A percentile compares a stretch with the other conserved stretches of the same genome.
These are phyloP conservation scores for Nematolebias whitei DNA, from an alignment of 2,113 vertebrate species.

Conservation along the genomic window DNA sequence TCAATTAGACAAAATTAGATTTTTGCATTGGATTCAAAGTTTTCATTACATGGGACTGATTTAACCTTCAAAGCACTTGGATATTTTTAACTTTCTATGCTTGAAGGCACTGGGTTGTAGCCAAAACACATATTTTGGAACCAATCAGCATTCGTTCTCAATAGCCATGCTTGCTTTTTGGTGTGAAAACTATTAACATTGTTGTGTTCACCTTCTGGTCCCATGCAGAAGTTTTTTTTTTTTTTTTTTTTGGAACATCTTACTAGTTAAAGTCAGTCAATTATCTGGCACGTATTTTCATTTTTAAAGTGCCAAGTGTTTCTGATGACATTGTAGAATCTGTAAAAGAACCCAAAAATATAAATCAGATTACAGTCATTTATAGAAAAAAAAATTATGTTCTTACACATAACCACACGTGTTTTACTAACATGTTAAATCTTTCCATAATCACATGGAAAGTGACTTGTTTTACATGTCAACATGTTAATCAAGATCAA, in stretches of 20 bases:
- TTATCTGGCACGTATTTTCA: no score
- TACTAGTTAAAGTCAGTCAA: no score
- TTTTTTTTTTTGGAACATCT: background rate
- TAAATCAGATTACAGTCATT: no score
- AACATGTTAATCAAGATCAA: no score
- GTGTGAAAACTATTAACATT: background rate
- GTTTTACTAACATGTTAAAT: no score
- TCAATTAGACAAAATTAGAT: background rate
- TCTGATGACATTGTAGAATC: no score
- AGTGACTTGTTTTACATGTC: no score
- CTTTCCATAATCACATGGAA: no score
- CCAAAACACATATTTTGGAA: background rate
- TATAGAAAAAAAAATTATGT: no score
- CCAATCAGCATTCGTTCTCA: background rate
- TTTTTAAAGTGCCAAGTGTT: no score
- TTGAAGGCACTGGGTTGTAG: background rate
- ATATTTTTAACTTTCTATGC: background rate
- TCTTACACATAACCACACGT: no score
- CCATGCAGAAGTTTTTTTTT: background rate
- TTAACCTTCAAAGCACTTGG: background rate
- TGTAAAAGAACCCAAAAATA: no score
- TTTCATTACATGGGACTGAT: background rate
- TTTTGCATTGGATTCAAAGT: background rate
- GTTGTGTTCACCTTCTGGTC: background rate
- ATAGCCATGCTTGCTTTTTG: background rate